Evolutionary conservation across 1,140 invertebrate genomes (phyloP).

Genomic region (Teleogryllus occipitalis): DNA sequence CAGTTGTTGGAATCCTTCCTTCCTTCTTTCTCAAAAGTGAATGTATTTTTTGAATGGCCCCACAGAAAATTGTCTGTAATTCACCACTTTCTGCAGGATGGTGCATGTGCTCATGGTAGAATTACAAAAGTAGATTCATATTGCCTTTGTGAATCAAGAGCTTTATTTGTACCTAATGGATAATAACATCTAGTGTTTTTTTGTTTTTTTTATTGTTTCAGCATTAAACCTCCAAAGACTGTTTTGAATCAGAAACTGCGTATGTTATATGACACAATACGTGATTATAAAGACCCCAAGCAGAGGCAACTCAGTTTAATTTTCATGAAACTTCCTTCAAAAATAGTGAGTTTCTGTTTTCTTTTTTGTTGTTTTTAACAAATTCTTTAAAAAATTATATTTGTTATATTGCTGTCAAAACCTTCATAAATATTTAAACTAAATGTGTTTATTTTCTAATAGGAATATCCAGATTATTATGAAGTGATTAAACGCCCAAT

Average conservation of each 20-base stretch:
- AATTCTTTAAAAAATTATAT: neutral
- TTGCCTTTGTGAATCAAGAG: too few relatives aligned
- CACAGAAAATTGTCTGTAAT: too few relatives aligned
- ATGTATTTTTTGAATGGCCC: too few relatives aligned
- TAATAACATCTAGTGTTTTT: too few relatives aligned
- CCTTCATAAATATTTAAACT: neutral
- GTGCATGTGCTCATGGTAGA: too few relatives aligned
- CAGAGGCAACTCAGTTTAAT: slow-evolving; percentile 78
- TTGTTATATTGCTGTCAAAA: neutral
- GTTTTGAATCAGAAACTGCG: slow-evolving; percentile 61
- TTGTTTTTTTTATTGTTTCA: neutral
- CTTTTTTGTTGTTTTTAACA: neutral
- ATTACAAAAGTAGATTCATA: too few relatives aligned
- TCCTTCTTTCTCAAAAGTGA: too few relatives aligned
- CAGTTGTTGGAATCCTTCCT: too few relatives aligned
- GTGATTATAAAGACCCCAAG: slow-evolving; percentile 83
- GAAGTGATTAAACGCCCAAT: slow-evolving; percentile 96
- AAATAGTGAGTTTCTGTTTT: slow-evolving; percentile 50
- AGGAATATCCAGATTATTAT: slow-evolving; percentile 96
- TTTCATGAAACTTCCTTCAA: slow-evolving; percentile 91
- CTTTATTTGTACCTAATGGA: too few relatives aligned
- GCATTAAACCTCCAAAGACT: slow-evolving; percentile 23
- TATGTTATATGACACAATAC: slow-evolving; percentile 81
- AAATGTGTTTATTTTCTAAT: slow-evolving; percentile 24
- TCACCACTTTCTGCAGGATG: too few relatives aligned